Evolutionary conservation across 2,113 vertebrate genomes (phyloP), one percentile per base, ranked within the genome.

Genomic region (Prochilodus magdalenae): DNA sequence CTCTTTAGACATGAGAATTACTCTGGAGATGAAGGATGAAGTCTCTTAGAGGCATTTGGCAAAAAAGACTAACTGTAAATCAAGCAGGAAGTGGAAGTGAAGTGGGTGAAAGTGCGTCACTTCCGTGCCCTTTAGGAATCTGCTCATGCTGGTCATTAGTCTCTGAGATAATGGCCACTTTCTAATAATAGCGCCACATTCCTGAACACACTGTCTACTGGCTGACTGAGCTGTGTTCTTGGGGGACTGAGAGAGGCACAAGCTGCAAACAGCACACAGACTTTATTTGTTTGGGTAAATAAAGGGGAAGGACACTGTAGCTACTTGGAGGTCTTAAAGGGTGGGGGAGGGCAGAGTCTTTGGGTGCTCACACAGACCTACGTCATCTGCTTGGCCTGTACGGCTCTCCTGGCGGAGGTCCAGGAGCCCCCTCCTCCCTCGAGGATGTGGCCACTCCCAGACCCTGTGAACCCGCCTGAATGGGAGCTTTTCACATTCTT

Each of bases 371-470:
- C 80, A 79, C 89, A 90, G 75, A 83, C 44, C 86, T 86, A 84
- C 87, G 83, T 90, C 93, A 92, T 15, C 4, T 85, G 77, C 90
- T 85, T 0, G 2, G 84, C 55, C 63, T 57, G 29, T 30, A 44
- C 15, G 27, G 75, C 65, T 73, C 47, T 88, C 81, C 59, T 94
- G 94, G 95, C 92, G 87, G 6, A 3, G 29, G 63, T 79, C 91
- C 90, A 94, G 62, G 84, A 83, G 80, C 87, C 73, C 74, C 71
- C 82, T 80, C 77, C 77, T 83, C 90, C 79, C 78, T 73, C 53
- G 86, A 96, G 93, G 92, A 95, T 89, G 90, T 71, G 91, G 91
- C 91, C 90, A 92, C 92, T 92, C 85, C 85, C 77, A 87, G 89
- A 91, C 86, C 85, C 91, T 90, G 91, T 81, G 88, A 93, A 91